Evolutionary conservation across 2,888 invertebrate genomes (phyloP), one percentile per base, ranked within the genome.

Genomic region (Lasioglossum villosulum): DNA sequence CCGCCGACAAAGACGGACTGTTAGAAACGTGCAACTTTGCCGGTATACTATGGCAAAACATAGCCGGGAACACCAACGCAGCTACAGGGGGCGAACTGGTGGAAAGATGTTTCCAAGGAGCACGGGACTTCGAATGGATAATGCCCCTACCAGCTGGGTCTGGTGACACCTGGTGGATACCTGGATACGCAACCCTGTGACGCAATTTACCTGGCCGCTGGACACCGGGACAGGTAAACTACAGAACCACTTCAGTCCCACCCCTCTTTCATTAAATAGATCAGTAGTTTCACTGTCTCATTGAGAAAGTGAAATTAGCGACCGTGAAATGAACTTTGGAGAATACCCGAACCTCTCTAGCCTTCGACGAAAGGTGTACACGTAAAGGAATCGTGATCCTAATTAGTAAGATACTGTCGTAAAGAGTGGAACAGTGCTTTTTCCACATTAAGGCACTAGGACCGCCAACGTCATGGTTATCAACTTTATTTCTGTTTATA

Each of bases 151-250:
- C 71, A 56, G 82, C 59, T 12, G 68, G 86, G 77, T 75, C 84
- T 56, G 59, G 74, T 74, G 78, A 91, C 91, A 91, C 92, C 91
- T 91, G 91, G 91, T 79, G 34, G 68, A 70, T 92, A 91, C 92
- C 91, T 91, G 90, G 83, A 71, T 85, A 77, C 84, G 92, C 92
- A 6, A 16, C n/a, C 56, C 19, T 92, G 93, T 93, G 93, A 93
- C 91, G 91, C 91, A 91, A 93, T 92, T 92, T 89, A 86, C 77
- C 80, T 74, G 79, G 77, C 74, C 78, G 75, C 63, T 59, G 39
- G 75, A 80, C 76, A 52, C 52, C 23, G 52, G 52, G n/a, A 0
- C 63, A 63, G 63, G 27, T 74, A 75, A 42, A 71, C 34, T 63
- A 12, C 68, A 37, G 74, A 78, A 63, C 80, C 82, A 78, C 75